These are phyloP conservation scores for Enteromius argenteus DNA, from an alignment of 2,797 vertebrate species.

Conservation along the genomic window DNA sequence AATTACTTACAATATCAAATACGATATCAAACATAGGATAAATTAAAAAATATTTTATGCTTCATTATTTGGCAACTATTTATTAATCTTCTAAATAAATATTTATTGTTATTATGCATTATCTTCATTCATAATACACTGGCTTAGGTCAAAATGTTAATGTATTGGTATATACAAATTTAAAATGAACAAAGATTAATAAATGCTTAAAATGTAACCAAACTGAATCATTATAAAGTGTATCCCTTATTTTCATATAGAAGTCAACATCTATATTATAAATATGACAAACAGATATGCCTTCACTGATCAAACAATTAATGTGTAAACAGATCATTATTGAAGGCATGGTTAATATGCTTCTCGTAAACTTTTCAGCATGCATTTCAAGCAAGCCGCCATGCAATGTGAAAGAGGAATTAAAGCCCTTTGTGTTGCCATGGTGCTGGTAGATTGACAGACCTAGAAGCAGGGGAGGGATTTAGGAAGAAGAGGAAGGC, in stretches of 20 bases:
- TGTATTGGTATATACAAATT: not conserved
- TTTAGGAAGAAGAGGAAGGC: conserved; percentile 59
- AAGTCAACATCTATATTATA: not conserved
- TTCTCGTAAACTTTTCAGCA: conserved; percentile 30
- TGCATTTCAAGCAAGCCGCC: conserved; percentile 56
- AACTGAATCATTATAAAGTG: not conserved
- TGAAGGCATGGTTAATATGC: not conserved
- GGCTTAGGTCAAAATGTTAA: not conserved
- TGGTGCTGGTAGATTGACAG: conserved; percentile 77
- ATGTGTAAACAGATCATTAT: not conserved
- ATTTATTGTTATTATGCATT: not conserved
- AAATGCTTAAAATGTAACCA: not conserved
- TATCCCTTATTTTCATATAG: not conserved
- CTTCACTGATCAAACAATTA: not conserved
- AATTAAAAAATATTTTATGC: not conserved
- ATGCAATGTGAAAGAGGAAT: conserved; percentile 63
- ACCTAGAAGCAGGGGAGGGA: conserved; percentile 58
- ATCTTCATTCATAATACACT: not conserved
- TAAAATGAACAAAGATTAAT: not conserved
- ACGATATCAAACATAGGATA: not conserved
- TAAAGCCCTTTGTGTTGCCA: conserved; percentile 75
- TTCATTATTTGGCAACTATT: not conserved
- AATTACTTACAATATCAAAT: not conserved
- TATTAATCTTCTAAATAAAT: not conserved
- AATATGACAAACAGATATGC: not conserved